Evolutionary conservation across 2,113 vertebrate genomes (phyloP).

Genomic region (Lota lota): DNA sequence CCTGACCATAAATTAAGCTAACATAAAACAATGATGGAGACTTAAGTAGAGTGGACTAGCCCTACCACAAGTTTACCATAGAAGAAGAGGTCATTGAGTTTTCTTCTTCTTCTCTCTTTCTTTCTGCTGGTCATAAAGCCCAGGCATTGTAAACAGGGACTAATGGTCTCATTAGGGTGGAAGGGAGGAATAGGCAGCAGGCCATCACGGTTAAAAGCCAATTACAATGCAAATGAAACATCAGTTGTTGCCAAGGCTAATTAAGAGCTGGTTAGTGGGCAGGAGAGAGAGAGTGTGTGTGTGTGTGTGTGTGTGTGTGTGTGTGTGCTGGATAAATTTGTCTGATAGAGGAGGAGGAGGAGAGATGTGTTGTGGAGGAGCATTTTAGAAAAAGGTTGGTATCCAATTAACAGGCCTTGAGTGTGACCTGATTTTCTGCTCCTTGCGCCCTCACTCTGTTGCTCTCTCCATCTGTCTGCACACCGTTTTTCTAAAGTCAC

Average conservation of each 20-base stretch:
- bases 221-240: conserved; percentile 44
- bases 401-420: conserved; percentile 32
- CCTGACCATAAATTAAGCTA: too few species aligned
- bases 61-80: too few species aligned
- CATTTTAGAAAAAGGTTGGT: not conserved
- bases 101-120: not conserved
- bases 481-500: not conserved
- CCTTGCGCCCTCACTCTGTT: not conserved
- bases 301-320: too few species aligned
- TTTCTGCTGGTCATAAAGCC: not conserved
- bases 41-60: too few species aligned
- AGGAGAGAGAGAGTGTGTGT: too few species aligned
- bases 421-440: not conserved
- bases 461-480: not conserved
- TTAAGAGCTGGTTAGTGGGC: conserved; percentile 16
- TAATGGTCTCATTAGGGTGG: conserved; percentile 20
- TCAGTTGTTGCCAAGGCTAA: conserved; percentile 26
- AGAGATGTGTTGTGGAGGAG: not conserved
- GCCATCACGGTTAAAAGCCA: conserved; percentile 9
- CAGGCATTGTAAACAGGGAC: conserved; percentile 15
- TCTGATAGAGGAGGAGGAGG: not conserved
- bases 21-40: too few species aligned
- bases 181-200: conserved; percentile 10
- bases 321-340: not conserved
- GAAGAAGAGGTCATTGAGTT: too few species aligned